Base-by-base conservation (phyloP, 1,140 invertebrate species). In the Coelopa frigida region DNA sequence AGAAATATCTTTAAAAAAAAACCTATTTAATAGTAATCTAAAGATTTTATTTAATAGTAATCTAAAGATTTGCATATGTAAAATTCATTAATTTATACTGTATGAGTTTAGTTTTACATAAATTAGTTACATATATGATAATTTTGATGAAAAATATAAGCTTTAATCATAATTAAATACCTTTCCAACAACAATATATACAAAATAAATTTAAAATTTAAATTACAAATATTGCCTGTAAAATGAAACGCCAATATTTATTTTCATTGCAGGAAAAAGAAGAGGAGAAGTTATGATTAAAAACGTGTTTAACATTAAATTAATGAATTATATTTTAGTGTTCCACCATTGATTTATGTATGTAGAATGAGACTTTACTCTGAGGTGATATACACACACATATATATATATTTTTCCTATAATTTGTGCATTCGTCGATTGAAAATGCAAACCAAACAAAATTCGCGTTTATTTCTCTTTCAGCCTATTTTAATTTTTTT, bases 281-380 rank as follows among this genome's bases (percentile, higher is more conserved):
- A 65, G 60, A 65, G 61, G 58, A 65, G 59, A 65, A 65, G 59
- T 65, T 65, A 65, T 62, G 62, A 65, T 65, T 65, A 65, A 65
- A 63, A 63, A 41, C 24, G 20, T 23, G 15, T 23, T 40, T 40
- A 40, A 23, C 26, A 40, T 23, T 40, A 40, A 40, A 40, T 40
- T 20, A 40, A n/a, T n/a, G n/a, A n/a, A n/a, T n/a, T n/a, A n/a
- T n/a, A n/a, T n/a, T n/a, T n/a, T n/a, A n/a, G n/a, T n/a, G 17
- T 18, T 35, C 17, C 20, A 12, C 4, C 33, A 5, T 18, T 4
- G 5, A 35, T 35, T 4, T 12, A 35, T 14, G 20, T 35, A 33
- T 17, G 14, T 36, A 2, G 10, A 2, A 10, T 36, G 15, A 7
- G 15, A 39, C 20, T 23, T 10, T 39, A n/a, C n/a, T 39, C 26